Evolutionary conservation across 2,888 invertebrate species (phyloP).

Genomic region (Synergus japonicus): DNA sequence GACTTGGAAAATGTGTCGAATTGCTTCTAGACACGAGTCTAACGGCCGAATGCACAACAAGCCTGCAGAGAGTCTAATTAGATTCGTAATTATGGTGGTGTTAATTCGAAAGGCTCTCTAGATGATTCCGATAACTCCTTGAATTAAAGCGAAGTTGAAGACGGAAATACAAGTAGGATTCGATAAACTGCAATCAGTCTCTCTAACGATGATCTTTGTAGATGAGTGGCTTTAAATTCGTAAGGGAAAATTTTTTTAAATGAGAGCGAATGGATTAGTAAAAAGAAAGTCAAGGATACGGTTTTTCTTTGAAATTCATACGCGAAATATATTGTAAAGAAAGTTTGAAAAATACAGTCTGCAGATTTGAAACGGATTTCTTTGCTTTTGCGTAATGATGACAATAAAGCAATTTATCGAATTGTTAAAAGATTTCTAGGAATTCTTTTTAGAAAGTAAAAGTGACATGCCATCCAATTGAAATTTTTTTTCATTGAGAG

Average conservation of each 20-base stretch:
- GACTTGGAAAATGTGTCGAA: not conserved
- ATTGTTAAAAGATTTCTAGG: not conserved
- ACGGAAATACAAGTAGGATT: conserved; percentile 42
- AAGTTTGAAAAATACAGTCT: not conserved
- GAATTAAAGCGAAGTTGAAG: conserved; percentile 56
- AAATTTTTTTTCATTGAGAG: not conserved
- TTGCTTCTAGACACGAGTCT: conserved; percentile 14
- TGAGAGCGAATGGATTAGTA: conserved; percentile 30
- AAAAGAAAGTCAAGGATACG: not conserved
- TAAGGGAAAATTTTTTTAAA: conserved; percentile 1
- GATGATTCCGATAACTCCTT: conserved; percentile 54
- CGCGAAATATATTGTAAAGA: not conserved
- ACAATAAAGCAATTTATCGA: not conserved
- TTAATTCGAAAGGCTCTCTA: conserved; percentile 57
- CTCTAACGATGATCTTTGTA: conserved; percentile 26
- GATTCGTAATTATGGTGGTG: conserved; percentile 54
- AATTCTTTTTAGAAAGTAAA: not conserved
- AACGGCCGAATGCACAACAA: conserved; percentile 20
- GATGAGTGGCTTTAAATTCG: conserved; percentile 16
- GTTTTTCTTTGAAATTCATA: not conserved
- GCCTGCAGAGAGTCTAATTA: conserved; percentile 55
- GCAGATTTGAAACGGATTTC: not conserved
- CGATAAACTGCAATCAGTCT: conserved; percentile 28
- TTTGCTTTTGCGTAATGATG: not conserved
- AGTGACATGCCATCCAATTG: not conserved